These are phyloP conservation scores for Lepidotrigona ventralis DNA, from an alignment of 1,140 invertebrate genomes.

Conservation along the genomic window DNA sequence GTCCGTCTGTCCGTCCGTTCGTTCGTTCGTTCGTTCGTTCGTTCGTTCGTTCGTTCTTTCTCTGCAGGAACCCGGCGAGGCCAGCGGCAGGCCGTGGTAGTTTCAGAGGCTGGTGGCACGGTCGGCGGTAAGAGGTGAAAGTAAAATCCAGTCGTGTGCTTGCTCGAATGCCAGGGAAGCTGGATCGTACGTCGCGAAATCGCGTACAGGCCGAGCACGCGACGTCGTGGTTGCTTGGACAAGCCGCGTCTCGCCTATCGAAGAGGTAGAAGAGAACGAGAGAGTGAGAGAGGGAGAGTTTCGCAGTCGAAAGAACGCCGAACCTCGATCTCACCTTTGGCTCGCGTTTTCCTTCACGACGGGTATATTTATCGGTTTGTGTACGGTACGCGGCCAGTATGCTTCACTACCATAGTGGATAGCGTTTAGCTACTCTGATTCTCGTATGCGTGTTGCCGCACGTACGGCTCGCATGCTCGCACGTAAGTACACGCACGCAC, in stretches of 20 bases:
- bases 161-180: constrained; percentile 35
- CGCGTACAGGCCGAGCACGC: constrained; percentile 38
- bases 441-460: constrained; percentile 25
- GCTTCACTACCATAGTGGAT: constrained; percentile 49
- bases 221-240: constrained; percentile 40
- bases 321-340: not conserved
- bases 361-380: constrained; percentile 1
- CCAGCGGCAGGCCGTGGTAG: not conserved
- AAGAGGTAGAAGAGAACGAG: not conserved
- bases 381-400: constrained; percentile 33
- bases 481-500: constrained; percentile 57
- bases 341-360: constrained; percentile 17
- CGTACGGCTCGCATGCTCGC: constrained; percentile 48
- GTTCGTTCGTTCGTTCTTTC: not conserved
- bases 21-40: not conserved
- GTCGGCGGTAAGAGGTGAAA: constrained; percentile 29
- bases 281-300: not conserved
- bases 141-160: constrained; percentile 29
- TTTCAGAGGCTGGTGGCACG: not conserved
- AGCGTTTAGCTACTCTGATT: constrained; percentile 50
- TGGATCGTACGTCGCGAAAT: constrained; percentile 32
- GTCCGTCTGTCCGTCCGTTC: not conserved
- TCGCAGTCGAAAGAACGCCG: not conserved
- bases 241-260: constrained; percentile 26
- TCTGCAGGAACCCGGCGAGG: not conserved